Conservation (phyloP, 2,113 vertebrate species). For the Galbula dea region DNA sequence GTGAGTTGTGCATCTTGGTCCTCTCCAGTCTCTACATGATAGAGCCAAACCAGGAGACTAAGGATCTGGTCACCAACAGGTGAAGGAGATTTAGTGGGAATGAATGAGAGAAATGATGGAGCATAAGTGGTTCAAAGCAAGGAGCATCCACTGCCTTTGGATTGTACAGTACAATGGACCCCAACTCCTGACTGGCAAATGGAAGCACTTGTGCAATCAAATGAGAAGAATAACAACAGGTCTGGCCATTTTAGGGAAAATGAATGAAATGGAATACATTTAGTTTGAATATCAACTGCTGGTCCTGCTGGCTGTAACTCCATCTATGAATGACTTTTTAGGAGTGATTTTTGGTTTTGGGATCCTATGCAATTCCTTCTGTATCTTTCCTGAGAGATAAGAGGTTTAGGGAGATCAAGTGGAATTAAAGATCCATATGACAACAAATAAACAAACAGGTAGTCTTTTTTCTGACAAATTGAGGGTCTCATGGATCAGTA, state of each 20-base stretch:
- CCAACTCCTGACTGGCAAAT: neutral
- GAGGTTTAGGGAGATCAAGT: neutral
- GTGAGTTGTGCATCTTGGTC: neutral
- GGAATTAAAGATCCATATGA: neutral
- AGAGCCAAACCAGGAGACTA: neutral
- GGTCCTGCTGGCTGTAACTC: neutral
- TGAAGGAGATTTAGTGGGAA: neutral
- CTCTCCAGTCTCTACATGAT: neutral
- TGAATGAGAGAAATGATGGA: neutral
- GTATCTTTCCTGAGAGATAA: neutral
- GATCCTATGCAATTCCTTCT: neutral
- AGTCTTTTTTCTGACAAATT: slow-evolving; percentile 22
- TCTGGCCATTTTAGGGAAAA: neutral
- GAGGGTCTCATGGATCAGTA: slow-evolving; percentile 50
- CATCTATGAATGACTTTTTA: neutral
- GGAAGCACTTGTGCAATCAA: neutral
- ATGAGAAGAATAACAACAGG: neutral
- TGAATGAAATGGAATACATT: neutral
- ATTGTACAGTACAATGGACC: neutral
- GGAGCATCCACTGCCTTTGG: neutral
- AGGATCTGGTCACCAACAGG: neutral
- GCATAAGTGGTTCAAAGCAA: neutral
- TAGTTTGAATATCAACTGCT: neutral
- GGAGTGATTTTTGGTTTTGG: neutral
- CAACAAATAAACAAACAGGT: slow-evolving; percentile 16